Percentiles rank a stretch among this genome's conserved stretches.
These are phyloP conservation scores for Plemyria rubiginata DNA, from an alignment of 2,888 invertebrate species.

Conservation along the genomic window DNA sequence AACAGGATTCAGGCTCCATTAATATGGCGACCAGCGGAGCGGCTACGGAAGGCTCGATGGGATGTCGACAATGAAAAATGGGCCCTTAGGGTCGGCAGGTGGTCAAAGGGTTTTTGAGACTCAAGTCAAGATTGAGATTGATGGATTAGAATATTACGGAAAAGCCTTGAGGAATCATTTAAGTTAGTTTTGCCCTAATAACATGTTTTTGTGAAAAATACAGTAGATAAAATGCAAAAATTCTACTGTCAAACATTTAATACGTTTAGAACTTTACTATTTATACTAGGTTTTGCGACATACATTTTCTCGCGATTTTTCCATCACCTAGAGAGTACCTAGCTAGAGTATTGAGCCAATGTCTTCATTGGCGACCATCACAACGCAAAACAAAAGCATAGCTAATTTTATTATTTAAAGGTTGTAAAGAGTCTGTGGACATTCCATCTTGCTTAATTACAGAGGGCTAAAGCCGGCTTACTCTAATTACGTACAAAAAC, in stretches of 20 bases:
- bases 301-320: too few relatives aligned
- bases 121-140: slow-evolving; percentile 36
- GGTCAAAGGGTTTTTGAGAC: slow-evolving; percentile 29
- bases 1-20: slow-evolving; percentile 68
- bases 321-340: too few relatives aligned
- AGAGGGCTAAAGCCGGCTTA: slow-evolving; percentile 61
- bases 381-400: slow-evolving; percentile 5
- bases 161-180: not conserved
- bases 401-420: slow-evolving; percentile 40
- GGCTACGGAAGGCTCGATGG: slow-evolving; percentile 37
- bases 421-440: slow-evolving; percentile 39
- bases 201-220: too few relatives aligned
- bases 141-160: slow-evolving; percentile 16
- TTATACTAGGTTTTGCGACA: too few relatives aligned
- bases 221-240: too few relatives aligned
- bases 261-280: too few relatives aligned
- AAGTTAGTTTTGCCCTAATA: not conserved
- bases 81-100: slow-evolving; percentile 35
- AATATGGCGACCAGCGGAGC: slow-evolving; percentile 76
- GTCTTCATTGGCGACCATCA: not conserved
- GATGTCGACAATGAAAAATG: slow-evolving; percentile 41
- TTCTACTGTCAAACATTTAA: too few relatives aligned
- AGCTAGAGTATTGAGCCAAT: not conserved
- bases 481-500: slow-evolving; percentile 80
- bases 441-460: slow-evolving; percentile 77